A percentile compares a stretch with the other conserved stretches of the same genome.
Conservation (phyloP, 2,888 invertebrate genomes). For the Perdita meconis region DNA sequence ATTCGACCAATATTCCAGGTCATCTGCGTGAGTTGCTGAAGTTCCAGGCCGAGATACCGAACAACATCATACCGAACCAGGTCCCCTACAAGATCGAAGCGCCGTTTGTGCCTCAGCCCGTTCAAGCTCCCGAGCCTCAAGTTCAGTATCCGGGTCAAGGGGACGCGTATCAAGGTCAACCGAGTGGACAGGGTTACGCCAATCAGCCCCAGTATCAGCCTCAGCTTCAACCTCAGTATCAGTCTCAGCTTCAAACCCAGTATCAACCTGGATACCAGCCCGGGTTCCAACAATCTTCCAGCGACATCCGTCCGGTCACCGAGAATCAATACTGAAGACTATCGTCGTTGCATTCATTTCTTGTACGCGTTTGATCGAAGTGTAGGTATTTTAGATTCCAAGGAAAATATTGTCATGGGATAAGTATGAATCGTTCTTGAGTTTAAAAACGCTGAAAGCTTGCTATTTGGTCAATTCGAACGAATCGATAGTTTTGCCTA, state of each 20-base stretch:
- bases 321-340: constrained; percentile 70
- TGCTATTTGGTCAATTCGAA: too few species aligned
- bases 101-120: constrained; percentile 79
- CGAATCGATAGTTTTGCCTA: too few species aligned
- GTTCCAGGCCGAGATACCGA: constrained; percentile 80
- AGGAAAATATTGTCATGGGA: too few species aligned
- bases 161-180: constrained; percentile 33
- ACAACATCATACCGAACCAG: constrained; percentile 80
- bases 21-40: constrained; percentile 76
- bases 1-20: constrained; percentile 77
- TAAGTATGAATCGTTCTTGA: too few species aligned
- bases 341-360: background rate
- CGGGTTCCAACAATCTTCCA: background rate
- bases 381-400: too few species aligned
- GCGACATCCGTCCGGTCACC: constrained; percentile 76
- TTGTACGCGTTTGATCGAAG: background rate
- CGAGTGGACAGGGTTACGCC: constrained; percentile 5
- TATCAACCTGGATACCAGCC: background rate
- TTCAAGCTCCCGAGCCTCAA: constrained; percentile 45
- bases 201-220: constrained; percentile 20
- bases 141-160: constrained; percentile 25
- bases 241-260: background rate
- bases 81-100: constrained; percentile 76
- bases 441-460: too few species aligned
- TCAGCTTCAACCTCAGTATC: background rate